Conservation (phyloP, 2,113 vertebrate genomes). For the Lichenostomus cassidix region DNA sequence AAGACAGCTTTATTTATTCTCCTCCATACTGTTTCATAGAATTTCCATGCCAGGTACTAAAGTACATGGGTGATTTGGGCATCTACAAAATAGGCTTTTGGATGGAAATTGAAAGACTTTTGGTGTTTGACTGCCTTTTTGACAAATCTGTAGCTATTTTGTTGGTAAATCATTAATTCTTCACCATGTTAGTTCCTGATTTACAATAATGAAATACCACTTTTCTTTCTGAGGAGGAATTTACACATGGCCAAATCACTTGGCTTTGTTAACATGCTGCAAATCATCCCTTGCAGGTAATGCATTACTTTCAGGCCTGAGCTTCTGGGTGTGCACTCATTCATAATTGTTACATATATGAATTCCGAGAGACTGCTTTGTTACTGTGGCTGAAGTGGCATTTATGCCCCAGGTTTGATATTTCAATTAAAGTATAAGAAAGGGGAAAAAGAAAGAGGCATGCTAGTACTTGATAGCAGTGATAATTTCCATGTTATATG, state of each 20-base stretch:
- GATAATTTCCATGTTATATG: not conserved
- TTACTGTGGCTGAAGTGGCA: not conserved
- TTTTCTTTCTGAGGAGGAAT: not conserved
- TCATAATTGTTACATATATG: not conserved
- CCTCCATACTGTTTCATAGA: not conserved
- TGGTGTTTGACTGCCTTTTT: not conserved
- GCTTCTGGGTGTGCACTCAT: not conserved
- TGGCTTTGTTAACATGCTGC: not conserved
- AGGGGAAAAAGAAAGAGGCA: accelerated
- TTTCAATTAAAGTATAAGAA: not conserved
- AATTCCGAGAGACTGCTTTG: not conserved
- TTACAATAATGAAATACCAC: not conserved
- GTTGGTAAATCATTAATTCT: not conserved
- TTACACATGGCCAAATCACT: not conserved
- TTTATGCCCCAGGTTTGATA: not conserved
- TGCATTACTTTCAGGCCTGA: not conserved
- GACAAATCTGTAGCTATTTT: not conserved
- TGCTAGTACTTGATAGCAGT: not conserved
- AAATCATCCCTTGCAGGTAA: not conserved
- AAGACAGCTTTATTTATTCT: not conserved
- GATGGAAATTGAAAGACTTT: not conserved
- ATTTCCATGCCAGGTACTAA: not conserved
- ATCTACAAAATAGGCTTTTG: not conserved
- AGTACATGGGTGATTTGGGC: not conserved
- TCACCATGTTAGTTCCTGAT: not conserved